Evolutionary conservation across 2,797 vertebrate genomes (phyloP).

Genomic region (Oreochromis grahami): DNA sequence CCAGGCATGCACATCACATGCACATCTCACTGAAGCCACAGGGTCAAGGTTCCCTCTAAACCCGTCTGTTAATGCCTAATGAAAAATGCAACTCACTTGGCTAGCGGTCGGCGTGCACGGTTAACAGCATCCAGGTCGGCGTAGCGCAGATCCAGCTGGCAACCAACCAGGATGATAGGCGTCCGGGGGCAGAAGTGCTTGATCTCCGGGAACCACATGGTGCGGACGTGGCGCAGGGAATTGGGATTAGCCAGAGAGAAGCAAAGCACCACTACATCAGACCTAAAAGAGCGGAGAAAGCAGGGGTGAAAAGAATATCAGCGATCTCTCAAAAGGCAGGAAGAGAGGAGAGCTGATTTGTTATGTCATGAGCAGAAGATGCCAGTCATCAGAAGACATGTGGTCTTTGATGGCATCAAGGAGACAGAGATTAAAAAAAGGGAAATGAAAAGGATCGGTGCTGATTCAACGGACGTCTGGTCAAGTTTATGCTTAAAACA

Average conservation of each 20-base stretch:
- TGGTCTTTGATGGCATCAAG: conserved; percentile 14
- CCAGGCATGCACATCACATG: not conserved
- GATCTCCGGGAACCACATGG: conserved; percentile 93
- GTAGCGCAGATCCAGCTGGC: conserved; percentile 93
- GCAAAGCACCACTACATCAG: conserved; percentile 90
- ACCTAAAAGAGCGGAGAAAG: conserved; percentile 62
- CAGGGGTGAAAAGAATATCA: not conserved
- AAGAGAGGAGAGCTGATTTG: not conserved
- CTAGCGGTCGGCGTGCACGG: conserved; percentile 81
- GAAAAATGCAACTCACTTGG: conserved; percentile 74
- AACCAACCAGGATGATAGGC: conserved; percentile 90
- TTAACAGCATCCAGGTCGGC: conserved; percentile 84
- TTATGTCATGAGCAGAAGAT: not conserved
- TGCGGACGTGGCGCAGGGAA: conserved; percentile 88
- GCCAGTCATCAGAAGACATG: conserved; percentile 11
- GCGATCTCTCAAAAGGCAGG: not conserved
- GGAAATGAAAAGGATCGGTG: not conserved
- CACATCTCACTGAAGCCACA: not conserved
- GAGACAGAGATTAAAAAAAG: not conserved
- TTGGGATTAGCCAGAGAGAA: conserved; percentile 93
- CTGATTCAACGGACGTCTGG: conserved; percentile 31
- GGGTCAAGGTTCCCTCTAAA: not conserved
- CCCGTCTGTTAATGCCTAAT: conserved; percentile 7
- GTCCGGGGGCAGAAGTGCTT: conserved; percentile 94
- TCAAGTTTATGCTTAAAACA: conserved; percentile 40